Base-by-base conservation (phyloP, 1,140 invertebrate species). In the Penaeus chinensis region DNA sequence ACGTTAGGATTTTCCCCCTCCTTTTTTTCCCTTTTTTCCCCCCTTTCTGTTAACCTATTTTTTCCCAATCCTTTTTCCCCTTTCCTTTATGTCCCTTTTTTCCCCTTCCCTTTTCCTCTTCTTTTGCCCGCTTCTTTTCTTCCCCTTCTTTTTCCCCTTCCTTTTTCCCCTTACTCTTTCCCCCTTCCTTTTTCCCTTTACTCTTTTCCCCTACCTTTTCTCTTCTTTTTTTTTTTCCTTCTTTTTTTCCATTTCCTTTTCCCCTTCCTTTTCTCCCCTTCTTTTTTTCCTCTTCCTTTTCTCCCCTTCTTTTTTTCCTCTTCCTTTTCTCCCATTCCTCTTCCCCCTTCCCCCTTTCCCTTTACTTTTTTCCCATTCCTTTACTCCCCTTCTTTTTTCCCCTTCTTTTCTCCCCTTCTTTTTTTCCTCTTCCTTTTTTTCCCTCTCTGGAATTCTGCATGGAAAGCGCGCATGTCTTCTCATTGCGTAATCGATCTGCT, bases 1-100 rank as follows among this genome's bases (percentile, higher is more conserved):
- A 32, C 32, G 32, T 1, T 32, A 32, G 32, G 0, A 32, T 32
- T 32, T 32, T 32, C n/a, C 63, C 63, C 2, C 2, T 2, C 63
- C 63, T 1, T n/a, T 20, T n/a, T n/a, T n/a, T 20, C n/a, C n/a
- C 19, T n/a, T 32, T 32, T 66, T 66, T 66, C 3, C 63, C n/a
- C 1, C n/a, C n/a, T 65, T 65, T n/a, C 63, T 65, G n/a, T n/a
- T 18, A 65, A n/a, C n/a, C 63, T n/a, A 65, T 65, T 65, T 65
- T 65, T 65, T 65, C 63, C 63, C n/a, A 65, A 65, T n/a, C n/a
- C 63, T 66, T n/a, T n/a, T n/a, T n/a, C 63, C n/a, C 63, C 63
- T 32, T 32, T 2, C 63, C 63, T 1, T n/a, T 20, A 16, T n/a
- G 16, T 20, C n/a, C n/a, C 19, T n/a, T 32, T 32, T 66, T 66